Conservation (phyloP, 2,797 vertebrate genomes). For the Ataeniobius toweri region DNA sequence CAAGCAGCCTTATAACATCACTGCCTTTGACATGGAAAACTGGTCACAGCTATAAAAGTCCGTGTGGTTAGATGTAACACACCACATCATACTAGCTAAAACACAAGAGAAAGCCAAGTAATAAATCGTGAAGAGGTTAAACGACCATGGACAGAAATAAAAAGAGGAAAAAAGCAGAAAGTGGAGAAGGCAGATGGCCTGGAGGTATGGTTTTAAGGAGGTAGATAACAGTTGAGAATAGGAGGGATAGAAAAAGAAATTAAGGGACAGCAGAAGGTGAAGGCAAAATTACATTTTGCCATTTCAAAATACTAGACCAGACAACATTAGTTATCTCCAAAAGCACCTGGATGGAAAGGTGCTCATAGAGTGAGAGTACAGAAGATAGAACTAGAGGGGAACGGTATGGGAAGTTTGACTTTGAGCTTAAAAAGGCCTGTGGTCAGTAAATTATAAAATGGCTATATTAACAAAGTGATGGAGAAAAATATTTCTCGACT, state of each 20-base stretch:
- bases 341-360: constrained; percentile 47
- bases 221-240: constrained; percentile 3
- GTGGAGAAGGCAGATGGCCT: constrained; percentile 27
- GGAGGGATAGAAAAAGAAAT: constrained; percentile 1
- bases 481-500: not conserved
- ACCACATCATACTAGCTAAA: constrained; percentile 34
- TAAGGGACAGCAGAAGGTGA: constrained; percentile 27
- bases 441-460: constrained; percentile 5
- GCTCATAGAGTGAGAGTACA: not conserved
- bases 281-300: constrained; percentile 42
- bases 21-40: constrained; percentile 68
- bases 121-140: not conserved
- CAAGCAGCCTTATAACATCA: constrained; percentile 45
- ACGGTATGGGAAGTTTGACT: not conserved
- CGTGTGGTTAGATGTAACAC: constrained; percentile 59
- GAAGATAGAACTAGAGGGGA: not conserved
- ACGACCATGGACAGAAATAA: constrained; percentile 1
- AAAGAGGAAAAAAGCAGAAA: not conserved
- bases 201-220: constrained; percentile 16
- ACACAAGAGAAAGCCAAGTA: constrained; percentile 35
- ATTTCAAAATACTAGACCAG: constrained; percentile 31
- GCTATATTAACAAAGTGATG: not conserved
- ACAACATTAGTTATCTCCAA: constrained; percentile 57
- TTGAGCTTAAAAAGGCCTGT: constrained; percentile 12
- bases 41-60: constrained; percentile 44